phyloP scores from a whole-genome alignment of 2,797 vertebrate genomes.

The Otolemur crassicaudatus region DNA sequence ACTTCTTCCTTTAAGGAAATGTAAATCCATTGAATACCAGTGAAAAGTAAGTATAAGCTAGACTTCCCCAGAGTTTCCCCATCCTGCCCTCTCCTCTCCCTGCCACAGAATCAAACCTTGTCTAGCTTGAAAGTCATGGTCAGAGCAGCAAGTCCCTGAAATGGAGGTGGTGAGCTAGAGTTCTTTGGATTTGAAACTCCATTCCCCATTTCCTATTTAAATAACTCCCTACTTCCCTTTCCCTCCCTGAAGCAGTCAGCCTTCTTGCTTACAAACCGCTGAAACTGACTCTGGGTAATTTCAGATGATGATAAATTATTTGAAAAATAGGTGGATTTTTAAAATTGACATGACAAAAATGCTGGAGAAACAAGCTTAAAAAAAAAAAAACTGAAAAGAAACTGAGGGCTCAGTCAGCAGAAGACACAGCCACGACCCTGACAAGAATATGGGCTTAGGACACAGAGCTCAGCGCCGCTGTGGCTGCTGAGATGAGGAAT shows the following conservation, averaged over 20 bases:
- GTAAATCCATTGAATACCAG: neutral
- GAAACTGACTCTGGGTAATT: neutral
- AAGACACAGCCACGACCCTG: neutral
- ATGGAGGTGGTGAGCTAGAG: neutral
- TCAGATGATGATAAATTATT: neutral
- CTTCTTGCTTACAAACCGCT: neutral
- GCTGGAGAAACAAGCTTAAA: neutral
- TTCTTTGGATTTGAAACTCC: neutral
- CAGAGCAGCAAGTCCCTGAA: neutral
- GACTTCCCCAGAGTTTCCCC: neutral
- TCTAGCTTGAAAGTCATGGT: neutral
- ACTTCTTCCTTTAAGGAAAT: slow-evolving; percentile 10
- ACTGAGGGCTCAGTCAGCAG: neutral
- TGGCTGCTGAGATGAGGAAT: neutral
- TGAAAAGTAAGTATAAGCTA: neutral
- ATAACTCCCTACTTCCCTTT: neutral
- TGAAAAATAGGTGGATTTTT: neutral
- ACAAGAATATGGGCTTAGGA: neutral
- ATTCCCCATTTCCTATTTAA: neutral
- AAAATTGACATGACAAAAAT: neutral
- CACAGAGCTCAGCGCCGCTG: neutral
- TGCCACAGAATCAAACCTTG: no score
- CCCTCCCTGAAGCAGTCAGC: neutral
- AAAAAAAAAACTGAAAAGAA: neutral
- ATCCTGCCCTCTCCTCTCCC: rapidly evolving